phyloP scores from a whole-genome alignment of 2,797 vertebrate species.

The Falco rusticolus region DNA sequence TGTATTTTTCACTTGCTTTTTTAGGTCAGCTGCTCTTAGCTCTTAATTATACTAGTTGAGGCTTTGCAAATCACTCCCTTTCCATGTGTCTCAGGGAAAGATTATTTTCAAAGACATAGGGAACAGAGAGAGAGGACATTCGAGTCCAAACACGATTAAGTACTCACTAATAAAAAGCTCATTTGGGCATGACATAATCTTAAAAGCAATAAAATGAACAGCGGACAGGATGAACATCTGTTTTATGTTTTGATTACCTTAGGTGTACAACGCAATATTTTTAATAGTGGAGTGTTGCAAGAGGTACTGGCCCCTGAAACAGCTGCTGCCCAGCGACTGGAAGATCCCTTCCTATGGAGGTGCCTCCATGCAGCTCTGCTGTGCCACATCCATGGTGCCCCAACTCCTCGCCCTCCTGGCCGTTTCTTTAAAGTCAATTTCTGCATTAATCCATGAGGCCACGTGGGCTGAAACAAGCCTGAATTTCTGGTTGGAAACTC shows the following conservation, averaged over 20 bases:
- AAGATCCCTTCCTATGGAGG: background rate
- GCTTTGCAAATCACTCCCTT: slow-evolving; percentile 31
- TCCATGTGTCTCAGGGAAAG: background rate
- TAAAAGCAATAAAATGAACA: slow-evolving; percentile 22
- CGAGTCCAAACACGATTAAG: background rate
- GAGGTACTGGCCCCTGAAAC: background rate
- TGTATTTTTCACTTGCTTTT: background rate
- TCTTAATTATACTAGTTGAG: slow-evolving; percentile 6
- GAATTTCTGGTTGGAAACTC: slow-evolving; percentile 7
- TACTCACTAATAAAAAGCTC: slow-evolving; percentile 45
- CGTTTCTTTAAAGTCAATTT: background rate
- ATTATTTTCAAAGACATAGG: slow-evolving; percentile 3
- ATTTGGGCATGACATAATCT: slow-evolving; percentile 26
- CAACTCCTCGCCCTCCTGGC: background rate
- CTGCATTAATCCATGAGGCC: background rate
- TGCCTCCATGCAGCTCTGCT: background rate
- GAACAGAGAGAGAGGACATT: slow-evolving; percentile 9
- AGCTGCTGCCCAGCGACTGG: background rate
- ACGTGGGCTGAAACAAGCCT: background rate
- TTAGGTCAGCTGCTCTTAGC: background rate
- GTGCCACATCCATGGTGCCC: background rate
- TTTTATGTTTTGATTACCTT: background rate
- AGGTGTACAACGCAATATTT: background rate
- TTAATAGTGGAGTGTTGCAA: background rate
- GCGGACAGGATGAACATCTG: background rate